phyloP scores from a whole-genome alignment of 2,888 invertebrate genomes.

The Notodonta dromedarius region DNA sequence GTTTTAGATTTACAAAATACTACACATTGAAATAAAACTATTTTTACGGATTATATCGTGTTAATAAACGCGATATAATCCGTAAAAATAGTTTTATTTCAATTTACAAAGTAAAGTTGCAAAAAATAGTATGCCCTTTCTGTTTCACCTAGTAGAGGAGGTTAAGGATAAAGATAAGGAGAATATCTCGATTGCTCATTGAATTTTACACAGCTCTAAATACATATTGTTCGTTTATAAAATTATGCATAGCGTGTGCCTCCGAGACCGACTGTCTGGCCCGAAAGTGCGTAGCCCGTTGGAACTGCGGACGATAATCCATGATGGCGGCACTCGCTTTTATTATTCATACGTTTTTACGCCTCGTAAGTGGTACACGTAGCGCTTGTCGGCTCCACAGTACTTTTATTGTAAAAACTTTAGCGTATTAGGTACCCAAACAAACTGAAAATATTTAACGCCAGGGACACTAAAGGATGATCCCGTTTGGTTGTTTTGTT shows the following conservation, averaged over 20 bases:
- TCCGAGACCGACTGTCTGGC: neutral
- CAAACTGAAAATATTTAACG: slow-evolving; percentile 1
- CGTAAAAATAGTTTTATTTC: too few relatives aligned
- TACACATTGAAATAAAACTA: too few relatives aligned
- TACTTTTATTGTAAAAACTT: neutral
- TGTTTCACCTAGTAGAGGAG: too few relatives aligned
- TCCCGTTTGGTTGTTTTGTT: neutral
- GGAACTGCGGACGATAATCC: slow-evolving; percentile 6
- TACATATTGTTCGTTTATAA: neutral
- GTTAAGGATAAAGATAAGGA: too few relatives aligned
- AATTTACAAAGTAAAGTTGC: too few relatives aligned
- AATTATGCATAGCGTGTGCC: neutral
- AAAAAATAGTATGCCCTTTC: too few relatives aligned
- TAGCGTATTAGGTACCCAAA: neutral
- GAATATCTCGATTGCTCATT: neutral
- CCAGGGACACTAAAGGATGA: neutral
- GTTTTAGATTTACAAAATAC: too few relatives aligned
- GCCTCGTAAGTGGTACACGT: slow-evolving; percentile 11
- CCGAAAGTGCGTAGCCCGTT: slow-evolving; percentile 8
- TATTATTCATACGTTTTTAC: slow-evolving; percentile 33
- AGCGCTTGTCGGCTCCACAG: neutral
- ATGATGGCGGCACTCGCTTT: slow-evolving; percentile 12
- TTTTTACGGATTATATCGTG: too few relatives aligned
- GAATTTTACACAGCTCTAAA: neutral
- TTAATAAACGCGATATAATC: too few relatives aligned